Base-by-base conservation (phyloP, 2,797 vertebrate genomes). In the Schizothorax lantsangensis region DNA sequence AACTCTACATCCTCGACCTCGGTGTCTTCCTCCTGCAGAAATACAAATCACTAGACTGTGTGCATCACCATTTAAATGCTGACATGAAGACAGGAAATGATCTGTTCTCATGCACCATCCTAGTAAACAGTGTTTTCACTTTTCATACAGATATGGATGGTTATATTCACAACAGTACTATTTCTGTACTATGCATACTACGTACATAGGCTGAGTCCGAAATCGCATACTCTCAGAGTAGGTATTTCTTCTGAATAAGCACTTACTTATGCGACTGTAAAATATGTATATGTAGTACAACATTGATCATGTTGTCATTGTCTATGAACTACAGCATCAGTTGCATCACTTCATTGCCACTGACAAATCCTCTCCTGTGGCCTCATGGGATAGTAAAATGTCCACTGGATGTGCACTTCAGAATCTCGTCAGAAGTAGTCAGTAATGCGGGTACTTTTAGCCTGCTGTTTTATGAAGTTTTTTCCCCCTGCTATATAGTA, bases 1-100 rank as follows among this genome's bases (percentile, higher is more conserved):
- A 98, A 98, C 10, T 97, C 97, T 78, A 99, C 93, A 80, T 97
- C 97, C 57, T 97, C 96, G 9, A 98, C 85, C 64, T 98, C 96
- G 43, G 95, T 85, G 87, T 98, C 97, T 91, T 99, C 98, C 91
- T 99, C 98, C 98, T 99, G 89, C n/a, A 74, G 45, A 68, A 75
- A 68, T 23, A 88, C 12, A 78, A 30, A 81, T 26, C 14, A 40
- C 17, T 10, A 21, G 19, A 23, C 14, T 47, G 9, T 26, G 17
- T 10, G 7, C 10, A 72, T 7, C 30, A 4, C 49, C 81, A 83
- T 40, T 57, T 5, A 83, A 26, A 81, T n/a, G 12, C 6, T 57
- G 64, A 40, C 11, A 73, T n/a, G 5, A 10, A 57, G 49, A 11
- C 21, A 38, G 33, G 66, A n/a, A 1, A 38, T 19, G 2, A 45